Conservation (phyloP, 2,113 vertebrate species). For the Channa argus region DNA sequence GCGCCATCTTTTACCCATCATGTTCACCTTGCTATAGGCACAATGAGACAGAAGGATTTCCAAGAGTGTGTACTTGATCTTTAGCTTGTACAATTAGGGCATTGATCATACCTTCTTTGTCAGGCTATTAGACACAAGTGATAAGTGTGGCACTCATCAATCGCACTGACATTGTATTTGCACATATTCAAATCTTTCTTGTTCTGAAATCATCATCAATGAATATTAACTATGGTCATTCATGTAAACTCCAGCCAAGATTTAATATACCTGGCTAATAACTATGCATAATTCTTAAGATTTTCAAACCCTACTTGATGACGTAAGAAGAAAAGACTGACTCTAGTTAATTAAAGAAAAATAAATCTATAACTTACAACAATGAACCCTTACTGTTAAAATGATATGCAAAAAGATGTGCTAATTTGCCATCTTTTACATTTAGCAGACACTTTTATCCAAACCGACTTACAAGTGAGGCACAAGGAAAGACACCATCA, state of each 20-base stretch:
- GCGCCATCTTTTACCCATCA: constrained; percentile 28
- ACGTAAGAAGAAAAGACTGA: constrained; percentile 12
- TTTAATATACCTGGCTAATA: neutral
- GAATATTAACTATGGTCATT: constrained; percentile 4
- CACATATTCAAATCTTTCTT: no score
- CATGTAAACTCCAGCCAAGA: neutral
- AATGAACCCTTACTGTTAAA: neutral
- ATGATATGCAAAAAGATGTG: constrained; percentile 8
- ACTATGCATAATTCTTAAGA: neutral
- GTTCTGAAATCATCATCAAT: neutral
- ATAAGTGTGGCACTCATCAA: no score
- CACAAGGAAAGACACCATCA: no score
- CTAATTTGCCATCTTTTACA: constrained; percentile 18
- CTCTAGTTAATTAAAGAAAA: constrained; percentile 8
- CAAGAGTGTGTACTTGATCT: neutral
- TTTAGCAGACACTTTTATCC: no score
- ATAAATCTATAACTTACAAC: neutral
- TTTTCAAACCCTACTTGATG: neutral
- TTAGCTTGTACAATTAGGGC: constrained; percentile 8
- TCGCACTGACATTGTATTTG: neutral
- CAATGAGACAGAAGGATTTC: constrained; percentile 6
- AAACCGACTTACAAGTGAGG: no score
- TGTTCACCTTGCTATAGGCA: constrained; percentile 25
- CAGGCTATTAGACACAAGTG: neutral
- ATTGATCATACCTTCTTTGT: neutral